Evolutionary conservation across 2,113 vertebrate species (phyloP).

Genomic region (Sciurus niger): DNA sequence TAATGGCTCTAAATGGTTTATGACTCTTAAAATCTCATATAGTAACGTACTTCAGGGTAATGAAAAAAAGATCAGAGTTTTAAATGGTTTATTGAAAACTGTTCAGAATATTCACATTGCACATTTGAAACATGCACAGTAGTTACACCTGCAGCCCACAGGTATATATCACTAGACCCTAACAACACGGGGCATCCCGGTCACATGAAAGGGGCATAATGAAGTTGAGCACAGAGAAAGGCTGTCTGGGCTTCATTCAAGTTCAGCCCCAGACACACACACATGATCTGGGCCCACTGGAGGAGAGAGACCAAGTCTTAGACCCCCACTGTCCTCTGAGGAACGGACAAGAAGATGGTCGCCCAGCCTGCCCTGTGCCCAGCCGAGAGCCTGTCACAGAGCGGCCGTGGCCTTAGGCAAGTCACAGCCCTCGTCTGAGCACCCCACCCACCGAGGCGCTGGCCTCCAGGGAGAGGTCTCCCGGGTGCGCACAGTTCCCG

Average conservation of each 20-base stretch:
- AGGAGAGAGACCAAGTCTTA: neutral
- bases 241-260: neutral
- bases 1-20: conserved; percentile 70
- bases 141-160: neutral
- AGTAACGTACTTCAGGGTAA: conserved; percentile 66
- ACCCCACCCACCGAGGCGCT: neutral
- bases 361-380: neutral
- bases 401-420: neutral
- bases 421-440: neutral
- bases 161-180: too few species aligned
- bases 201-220: neutral
- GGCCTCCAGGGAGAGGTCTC: too few species aligned
- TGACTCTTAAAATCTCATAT: conserved; percentile 69
- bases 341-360: neutral
- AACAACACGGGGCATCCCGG: neutral
- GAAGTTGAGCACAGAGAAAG: neutral
- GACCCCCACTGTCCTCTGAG: neutral
- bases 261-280: neutral
- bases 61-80: conserved; percentile 77
- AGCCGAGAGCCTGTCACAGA: neutral
- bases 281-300: neutral
- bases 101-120: neutral
- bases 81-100: neutral
- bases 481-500: fast-evolving
- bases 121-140: neutral